phyloP scores from a whole-genome alignment of 2,797 vertebrate species.

The Hephaestus fuliginosus region DNA sequence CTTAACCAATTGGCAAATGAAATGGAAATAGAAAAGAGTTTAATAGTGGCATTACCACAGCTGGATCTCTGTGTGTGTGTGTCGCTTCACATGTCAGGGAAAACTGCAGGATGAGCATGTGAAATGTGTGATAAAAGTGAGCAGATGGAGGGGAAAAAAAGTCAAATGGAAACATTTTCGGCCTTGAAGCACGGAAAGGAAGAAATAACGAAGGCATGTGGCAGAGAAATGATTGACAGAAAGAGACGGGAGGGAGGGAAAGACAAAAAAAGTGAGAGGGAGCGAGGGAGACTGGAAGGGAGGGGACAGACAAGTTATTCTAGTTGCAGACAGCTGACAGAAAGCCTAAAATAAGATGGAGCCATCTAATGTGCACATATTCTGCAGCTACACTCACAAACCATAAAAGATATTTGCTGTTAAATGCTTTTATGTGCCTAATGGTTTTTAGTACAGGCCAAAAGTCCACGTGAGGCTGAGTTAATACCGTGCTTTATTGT shows the following conservation, averaged over 20 bases:
- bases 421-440: conserved; percentile 44
- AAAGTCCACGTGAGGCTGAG: conserved; percentile 29
- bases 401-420: conserved; percentile 60
- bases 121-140: conserved; percentile 35
- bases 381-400: conserved; percentile 75
- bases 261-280: conserved; percentile 59
- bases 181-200: background rate
- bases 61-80: background rate
- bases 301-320: conserved; percentile 83
- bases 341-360: conserved; percentile 81
- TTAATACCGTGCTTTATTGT: conserved; percentile 81
- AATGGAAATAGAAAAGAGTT: conserved; percentile 37
- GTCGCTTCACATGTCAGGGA: conserved; percentile 20
- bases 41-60: conserved; percentile 3
- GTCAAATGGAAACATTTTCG: conserved; percentile 27
- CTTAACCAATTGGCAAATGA: conserved; percentile 32
- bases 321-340: conserved; percentile 84
- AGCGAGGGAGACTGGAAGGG: conserved; percentile 39
- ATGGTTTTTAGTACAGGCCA: conserved; percentile 45
- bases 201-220: conserved; percentile 53
- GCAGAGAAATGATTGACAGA: conserved; percentile 53
- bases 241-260: conserved; percentile 32
- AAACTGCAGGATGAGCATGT: conserved; percentile 36
- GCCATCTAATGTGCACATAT: conserved; percentile 69
- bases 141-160: background rate